Percentiles rank a stretch among this genome's conserved stretches.
Conservation (phyloP, 2,888 invertebrate species). For the Drosophila trichaetosa region DNA sequence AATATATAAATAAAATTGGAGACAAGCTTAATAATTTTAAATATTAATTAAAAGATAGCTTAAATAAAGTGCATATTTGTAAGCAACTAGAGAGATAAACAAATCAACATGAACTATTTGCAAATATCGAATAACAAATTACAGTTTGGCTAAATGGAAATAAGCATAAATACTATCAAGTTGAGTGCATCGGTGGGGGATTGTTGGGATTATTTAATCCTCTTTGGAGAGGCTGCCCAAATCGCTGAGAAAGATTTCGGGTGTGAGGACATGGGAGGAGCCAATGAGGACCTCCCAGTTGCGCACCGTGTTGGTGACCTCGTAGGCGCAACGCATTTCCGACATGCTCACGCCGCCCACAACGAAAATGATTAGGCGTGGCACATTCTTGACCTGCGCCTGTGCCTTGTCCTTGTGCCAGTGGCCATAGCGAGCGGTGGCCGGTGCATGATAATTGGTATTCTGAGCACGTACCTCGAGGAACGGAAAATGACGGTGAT, state of each 20-base stretch:
- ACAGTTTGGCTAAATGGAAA: conserved; percentile 53
- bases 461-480: conserved; percentile 95
- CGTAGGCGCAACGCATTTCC: conserved; percentile 99
- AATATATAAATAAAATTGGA: neutral
- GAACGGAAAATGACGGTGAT: conserved; percentile 97
- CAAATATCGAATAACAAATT: conserved; percentile 48
- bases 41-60: neutral
- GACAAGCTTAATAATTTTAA: neutral
- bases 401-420: conserved; percentile 99
- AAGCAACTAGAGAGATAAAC: neutral
- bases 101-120: conserved; percentile 1
- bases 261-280: conserved; percentile 97
- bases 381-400: conserved; percentile 96
- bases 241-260: conserved; percentile 97
- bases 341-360: conserved; percentile 98
- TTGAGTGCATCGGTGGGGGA: neutral
- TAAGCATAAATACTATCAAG: conserved; percentile 37
- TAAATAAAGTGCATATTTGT: neutral
- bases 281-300: conserved; percentile 99
- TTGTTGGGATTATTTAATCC: conserved; percentile 71
- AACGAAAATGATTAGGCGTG: conserved; percentile 97
- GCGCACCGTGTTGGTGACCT: conserved; percentile 96
- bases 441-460: conserved; percentile 94
- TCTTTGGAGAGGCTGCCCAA: conserved; percentile 86
- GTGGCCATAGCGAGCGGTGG: conserved; percentile 98